Evolutionary conservation across 2,888 invertebrate species (phyloP).

Genomic region (Diadromus collaris): DNA sequence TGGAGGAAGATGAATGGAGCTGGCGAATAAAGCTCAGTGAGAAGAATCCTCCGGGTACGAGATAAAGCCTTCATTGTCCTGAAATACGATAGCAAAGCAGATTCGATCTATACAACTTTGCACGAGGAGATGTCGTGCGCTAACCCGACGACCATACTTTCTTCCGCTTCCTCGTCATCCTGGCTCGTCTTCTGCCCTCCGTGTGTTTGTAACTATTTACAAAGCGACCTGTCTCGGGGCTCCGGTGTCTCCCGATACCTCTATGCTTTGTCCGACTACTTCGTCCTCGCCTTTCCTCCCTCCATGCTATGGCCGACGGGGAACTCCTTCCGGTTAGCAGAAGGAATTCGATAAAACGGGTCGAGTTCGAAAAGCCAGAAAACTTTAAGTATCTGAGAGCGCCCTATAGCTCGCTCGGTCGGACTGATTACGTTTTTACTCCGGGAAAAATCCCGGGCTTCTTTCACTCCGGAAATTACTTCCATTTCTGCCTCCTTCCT

Average conservation of each 20-base stretch:
- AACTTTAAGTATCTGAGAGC: constrained; percentile 45
- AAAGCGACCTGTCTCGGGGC: constrained; percentile 18
- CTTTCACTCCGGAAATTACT: constrained; percentile 75
- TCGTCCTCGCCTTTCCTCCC: constrained; percentile 20
- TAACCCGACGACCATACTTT: not conserved
- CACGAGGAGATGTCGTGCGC: not conserved
- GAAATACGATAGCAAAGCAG: constrained; percentile 19
- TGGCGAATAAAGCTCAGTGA: constrained; percentile 3
- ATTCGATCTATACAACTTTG: constrained; percentile 10
- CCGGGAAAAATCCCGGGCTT: constrained; percentile 59
- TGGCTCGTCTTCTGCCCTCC: constrained; percentile 1
- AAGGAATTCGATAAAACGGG: constrained; percentile 51
- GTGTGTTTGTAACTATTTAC: constrained; percentile 1
- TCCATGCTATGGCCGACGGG: constrained; percentile 14
- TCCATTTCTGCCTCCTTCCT: constrained; percentile 67
- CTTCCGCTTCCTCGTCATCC: not conserved
- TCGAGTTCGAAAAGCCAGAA: constrained; percentile 52
- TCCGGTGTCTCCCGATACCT: constrained; percentile 15
- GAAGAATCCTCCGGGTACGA: not conserved
- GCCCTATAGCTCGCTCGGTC: constrained; percentile 40
- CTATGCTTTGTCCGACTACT: constrained; percentile 19
- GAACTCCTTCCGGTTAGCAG: constrained; percentile 44
- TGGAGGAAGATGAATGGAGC: constrained; percentile 17
- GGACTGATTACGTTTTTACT: constrained; percentile 57
- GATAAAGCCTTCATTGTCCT: constrained; percentile 21